These are phyloP conservation scores for Cabera pusaria DNA, from an alignment of 2,888 invertebrate genomes.

Conservation along the genomic window DNA sequence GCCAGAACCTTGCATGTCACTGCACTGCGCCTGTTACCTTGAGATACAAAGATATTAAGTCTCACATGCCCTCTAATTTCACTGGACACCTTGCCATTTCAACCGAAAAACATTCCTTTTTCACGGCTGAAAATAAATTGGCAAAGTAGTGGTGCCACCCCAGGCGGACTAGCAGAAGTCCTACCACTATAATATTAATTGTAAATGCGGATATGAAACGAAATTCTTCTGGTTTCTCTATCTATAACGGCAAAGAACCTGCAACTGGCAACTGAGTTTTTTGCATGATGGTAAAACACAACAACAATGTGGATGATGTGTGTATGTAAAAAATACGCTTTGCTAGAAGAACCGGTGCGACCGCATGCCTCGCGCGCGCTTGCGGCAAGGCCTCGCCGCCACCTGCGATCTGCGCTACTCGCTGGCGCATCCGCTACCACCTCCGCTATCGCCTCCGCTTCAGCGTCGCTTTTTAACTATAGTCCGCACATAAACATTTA, in stretches of 20 bases:
- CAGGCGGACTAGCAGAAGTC: too few relatives aligned
- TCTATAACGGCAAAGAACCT: conserved; percentile 34
- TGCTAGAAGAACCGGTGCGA: conserved; percentile 81
- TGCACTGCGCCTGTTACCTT: too few relatives aligned
- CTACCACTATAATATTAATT: conserved; percentile 6
- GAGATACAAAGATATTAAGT: too few relatives aligned
- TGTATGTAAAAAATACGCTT: conserved; percentile 77
- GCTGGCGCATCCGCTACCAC: conserved; percentile 32
- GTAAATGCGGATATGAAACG: conserved; percentile 33
- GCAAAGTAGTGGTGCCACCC: too few relatives aligned
- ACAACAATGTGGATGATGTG: conserved; percentile 80
- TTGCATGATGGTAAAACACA: conserved; percentile 78
- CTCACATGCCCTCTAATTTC: too few relatives aligned
- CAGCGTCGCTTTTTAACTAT: too few relatives aligned
- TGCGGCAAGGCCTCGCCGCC: conserved; percentile 71
- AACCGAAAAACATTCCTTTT: too few relatives aligned
- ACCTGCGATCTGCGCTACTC: conserved; percentile 47
- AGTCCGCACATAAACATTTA: too few relatives aligned
- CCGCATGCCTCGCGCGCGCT: conserved; percentile 78
- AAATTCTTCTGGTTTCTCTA: conserved; percentile 35
- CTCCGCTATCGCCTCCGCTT: conserved; percentile 24
- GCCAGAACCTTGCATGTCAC: too few relatives aligned
- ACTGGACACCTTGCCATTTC: too few relatives aligned
- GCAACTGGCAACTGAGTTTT: conserved; percentile 45
- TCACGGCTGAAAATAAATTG: too few relatives aligned